A percentile compares a stretch with the other conserved stretches of the same genome.
These are phyloP conservation scores for Drosophila elegans DNA, from an alignment of 1,140 invertebrate genomes.

Conservation along the genomic window DNA sequence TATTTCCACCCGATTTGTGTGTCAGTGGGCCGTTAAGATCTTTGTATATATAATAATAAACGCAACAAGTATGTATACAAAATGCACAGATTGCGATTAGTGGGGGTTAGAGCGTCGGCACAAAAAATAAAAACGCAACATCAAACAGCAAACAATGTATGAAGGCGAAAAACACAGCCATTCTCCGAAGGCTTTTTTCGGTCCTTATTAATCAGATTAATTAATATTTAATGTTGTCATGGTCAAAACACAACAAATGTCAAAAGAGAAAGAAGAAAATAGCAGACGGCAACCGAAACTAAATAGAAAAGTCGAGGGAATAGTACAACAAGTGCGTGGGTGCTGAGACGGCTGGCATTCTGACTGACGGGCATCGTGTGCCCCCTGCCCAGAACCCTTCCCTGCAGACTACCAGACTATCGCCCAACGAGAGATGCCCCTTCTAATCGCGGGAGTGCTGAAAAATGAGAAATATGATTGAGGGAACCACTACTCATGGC, in stretches of 20 bases:
- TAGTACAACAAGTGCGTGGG: constrained; percentile 65
- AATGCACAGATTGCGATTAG: constrained; percentile 55
- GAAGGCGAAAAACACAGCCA: constrained; percentile 3
- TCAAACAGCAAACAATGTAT: constrained; percentile 21
- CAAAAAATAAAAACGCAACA: constrained; percentile 23
- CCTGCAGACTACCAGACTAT: neutral
- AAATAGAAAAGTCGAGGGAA: constrained; percentile 38
- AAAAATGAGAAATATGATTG: constrained; percentile 82
- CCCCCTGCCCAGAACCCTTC: constrained; percentile 5
- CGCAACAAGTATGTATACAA: constrained; percentile 35
- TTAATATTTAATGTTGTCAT: constrained; percentile 82
- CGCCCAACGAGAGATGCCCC: constrained; percentile 3
- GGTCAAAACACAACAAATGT: constrained; percentile 65
- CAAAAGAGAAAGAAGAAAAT: constrained; percentile 48
- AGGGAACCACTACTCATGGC: constrained; percentile 72
- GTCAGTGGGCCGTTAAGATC: constrained; percentile 66
- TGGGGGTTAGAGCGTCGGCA: constrained; percentile 61
- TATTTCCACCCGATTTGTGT: constrained; percentile 40
- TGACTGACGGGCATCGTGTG: constrained; percentile 48
- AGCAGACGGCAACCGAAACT: constrained; percentile 59
- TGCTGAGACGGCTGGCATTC: constrained; percentile 27
- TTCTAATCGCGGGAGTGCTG: constrained; percentile 39
- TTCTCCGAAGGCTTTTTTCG: constrained; percentile 41
- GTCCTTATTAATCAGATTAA: constrained; percentile 73
- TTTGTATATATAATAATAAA: constrained; percentile 41